Evolutionary conservation across 1,140 invertebrate genomes (phyloP), one percentile per base, ranked within the genome.

Genomic region (Himalopsyche phryganea): DNA sequence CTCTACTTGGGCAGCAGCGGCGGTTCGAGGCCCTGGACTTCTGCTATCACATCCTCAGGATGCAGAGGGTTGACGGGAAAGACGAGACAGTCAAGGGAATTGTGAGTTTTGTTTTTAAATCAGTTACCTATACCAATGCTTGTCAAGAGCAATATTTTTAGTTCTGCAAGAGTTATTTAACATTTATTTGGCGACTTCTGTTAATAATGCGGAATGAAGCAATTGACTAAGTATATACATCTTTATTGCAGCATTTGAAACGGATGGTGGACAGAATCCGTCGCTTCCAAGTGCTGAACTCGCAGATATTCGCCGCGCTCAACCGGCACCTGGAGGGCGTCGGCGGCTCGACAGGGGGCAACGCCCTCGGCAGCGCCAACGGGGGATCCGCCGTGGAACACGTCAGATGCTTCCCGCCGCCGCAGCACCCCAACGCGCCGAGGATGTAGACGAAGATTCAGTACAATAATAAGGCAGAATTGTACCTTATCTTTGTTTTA

Each of bases 21-120:
- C 79, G 96, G 50, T 99, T 99, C 78, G 97, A 99, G 72, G 94
- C 96, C 9, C 82, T 99, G 19, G 98, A 99, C 77, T 98, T 99
- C 78, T 97, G 94, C 75, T 99, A 99, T 78, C 97, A 99, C 71
- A 94, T 99, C 68, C 82, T 98, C 18, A 78, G 94, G 65, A 94
- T 99, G 0, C 96, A 99, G 77, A 80, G 95, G 54, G 94, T 98
- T 0, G 96, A 99, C 76, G 91, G 93, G 59, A 98, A 98, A 74
- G 94, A 98, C 70, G 94, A 97, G 71, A 84, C 88, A 63, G 90
- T 98, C 0, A 96, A 98, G 76, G 93, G 94, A 71, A 96, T 97
- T 73, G 93, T 97, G 82, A 90, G 91, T 90, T 68, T 17, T 11
- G 15, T 32, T 18, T n/a, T n/a, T n/a, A n/a, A n/a, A n/a, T n/a